Evolutionary conservation across 2,797 vertebrate genomes (phyloP).

Genomic region (Agapornis canus): DNA sequence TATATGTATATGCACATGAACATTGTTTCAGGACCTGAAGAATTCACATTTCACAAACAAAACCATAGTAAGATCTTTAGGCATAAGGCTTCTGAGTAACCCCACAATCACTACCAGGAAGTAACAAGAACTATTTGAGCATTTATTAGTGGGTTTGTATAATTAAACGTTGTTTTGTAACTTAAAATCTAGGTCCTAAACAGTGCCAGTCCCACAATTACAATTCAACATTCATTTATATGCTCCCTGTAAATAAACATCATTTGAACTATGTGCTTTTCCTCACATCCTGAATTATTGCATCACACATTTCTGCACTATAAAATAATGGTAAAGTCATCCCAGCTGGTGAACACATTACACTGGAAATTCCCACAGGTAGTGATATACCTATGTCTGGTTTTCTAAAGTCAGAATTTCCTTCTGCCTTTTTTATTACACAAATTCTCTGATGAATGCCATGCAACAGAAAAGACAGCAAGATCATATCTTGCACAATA

Average conservation of each 20-base stretch:
- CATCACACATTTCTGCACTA: background rate
- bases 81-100: background rate
- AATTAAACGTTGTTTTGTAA: background rate
- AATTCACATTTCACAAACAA: background rate
- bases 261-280: background rate
- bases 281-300: background rate
- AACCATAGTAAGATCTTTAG: background rate
- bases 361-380: background rate
- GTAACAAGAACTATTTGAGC: background rate
- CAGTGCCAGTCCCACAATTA: background rate
- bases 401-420: background rate
- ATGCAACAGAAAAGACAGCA: background rate
- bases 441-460: background rate
- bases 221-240: background rate
- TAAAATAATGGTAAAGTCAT: background rate
- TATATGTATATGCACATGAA: rapidly evolving
- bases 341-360: background rate
- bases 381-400: background rate
- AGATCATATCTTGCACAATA: background rate
- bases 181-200: background rate
- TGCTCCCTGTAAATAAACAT: background rate
- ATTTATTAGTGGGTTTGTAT: background rate
- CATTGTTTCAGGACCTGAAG: background rate
- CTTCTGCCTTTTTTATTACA: background rate
- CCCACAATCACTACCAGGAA: background rate